Base-by-base conservation (phyloP, 2,888 invertebrate species). In the Thecocarcelia acutangulata region DNA sequence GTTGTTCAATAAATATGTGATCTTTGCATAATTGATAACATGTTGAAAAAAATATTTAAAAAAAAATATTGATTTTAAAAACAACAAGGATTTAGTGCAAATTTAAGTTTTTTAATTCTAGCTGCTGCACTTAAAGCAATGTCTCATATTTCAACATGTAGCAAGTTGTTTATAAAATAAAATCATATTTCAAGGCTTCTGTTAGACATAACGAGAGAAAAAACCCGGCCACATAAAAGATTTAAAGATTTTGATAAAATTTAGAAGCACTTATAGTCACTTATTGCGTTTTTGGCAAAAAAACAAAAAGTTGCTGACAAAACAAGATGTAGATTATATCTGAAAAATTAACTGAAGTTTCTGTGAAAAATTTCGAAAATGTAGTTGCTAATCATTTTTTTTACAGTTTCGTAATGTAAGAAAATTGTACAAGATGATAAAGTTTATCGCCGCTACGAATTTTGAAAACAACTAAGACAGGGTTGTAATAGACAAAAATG, bases 21-120 rank as follows among this genome's bases (percentile, higher is more conserved):
- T 82, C 78, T 72, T 68, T 64, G 74, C 54, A 63, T 74, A 70
- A 70, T 70, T 78, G 82, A 82, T 82, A 82, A 82, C 74, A 78
- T 75, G 82, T 78, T 82, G 28, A 24, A 13, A 59, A 40, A 21
- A 19, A 48, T 21, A n/a, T 0, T 3, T 37, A 33, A 37, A 61
- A 1, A 28, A 8, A 33, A 15, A 59, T 75, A 77, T 73, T 69
- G 63, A 73, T 81, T 78, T 78, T 46, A 46, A 66, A 58, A 78
- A 75, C 50, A 69, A 73, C 66, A 75, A 59, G 70, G 70, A 78
- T 74, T 82, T 75, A 75, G 54, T 56, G 72, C 61, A 75, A n/a
- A 59, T 78, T 75, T 59, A 50, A 70, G 61, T 74, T 64, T 58
- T 56, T 59, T 46, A 66, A 48, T 66, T 78, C 40, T 70, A 48